Percentiles rank a stretch among this genome's conserved stretches.
Conservation (phyloP, 2,888 invertebrate genomes). For the Polyommatus iphigenia region DNA sequence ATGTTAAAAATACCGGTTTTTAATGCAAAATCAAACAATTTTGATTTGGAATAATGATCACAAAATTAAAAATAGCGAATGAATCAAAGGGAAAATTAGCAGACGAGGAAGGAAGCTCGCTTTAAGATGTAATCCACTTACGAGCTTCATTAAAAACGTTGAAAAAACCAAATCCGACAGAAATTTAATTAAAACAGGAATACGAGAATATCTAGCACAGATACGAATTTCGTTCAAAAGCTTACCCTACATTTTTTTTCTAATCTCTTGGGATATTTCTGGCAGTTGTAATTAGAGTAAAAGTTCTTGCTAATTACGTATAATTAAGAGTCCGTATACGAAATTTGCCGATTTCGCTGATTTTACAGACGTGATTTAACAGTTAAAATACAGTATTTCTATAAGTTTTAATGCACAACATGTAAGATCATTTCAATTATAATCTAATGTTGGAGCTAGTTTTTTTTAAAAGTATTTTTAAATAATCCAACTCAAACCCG, state of each 20-base stretch:
- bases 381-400: too few relatives aligned
- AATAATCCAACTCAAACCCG: too few relatives aligned
- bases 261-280: neutral
- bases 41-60: neutral
- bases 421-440: too few relatives aligned
- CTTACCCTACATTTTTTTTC: neutral
- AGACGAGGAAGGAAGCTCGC: neutral
- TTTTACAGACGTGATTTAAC: too few relatives aligned
- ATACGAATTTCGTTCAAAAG: neutral
- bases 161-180: neutral
- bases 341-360: too few relatives aligned
- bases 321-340: too few relatives aligned
- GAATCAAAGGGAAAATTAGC: neutral
- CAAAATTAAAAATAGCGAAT: slow-evolving; percentile 4
- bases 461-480: too few relatives aligned
- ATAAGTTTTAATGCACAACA: too few relatives aligned
- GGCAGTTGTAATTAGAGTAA: neutral
- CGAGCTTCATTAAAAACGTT: neutral
- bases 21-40: neutral
- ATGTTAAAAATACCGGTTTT: neutral
- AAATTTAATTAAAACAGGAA: neutral
- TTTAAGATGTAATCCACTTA: neutral
- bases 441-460: too few relatives aligned
- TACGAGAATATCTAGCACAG: too few relatives aligned
- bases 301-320: neutral